A percentile compares a stretch with the other conserved stretches of the same genome.
phyloP scores from a whole-genome alignment of 2,113 vertebrate genomes.

The Barbus barbus region DNA sequence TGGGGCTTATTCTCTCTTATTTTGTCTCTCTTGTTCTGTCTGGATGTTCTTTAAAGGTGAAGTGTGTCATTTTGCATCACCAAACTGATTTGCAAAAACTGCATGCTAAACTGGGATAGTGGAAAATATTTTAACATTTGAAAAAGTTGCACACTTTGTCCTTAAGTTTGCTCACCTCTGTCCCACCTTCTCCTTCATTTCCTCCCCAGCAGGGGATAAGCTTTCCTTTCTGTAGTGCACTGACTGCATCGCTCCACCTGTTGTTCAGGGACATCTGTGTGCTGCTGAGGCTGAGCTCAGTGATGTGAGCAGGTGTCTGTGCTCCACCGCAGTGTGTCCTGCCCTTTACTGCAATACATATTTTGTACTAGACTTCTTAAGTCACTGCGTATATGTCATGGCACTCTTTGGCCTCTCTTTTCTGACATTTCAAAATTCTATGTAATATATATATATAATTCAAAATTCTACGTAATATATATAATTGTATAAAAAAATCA shows the following conservation, averaged over 20 bases:
- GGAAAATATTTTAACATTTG: not conserved
- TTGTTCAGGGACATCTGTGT: slow-evolving; percentile 27
- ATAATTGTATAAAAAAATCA: no score
- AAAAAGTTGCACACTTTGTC: not conserved
- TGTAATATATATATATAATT: no score
- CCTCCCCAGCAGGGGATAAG: not conserved
- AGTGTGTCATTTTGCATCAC: not conserved
- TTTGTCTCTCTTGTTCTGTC: not conserved
- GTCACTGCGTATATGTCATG: no score
- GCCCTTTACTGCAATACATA: slow-evolving; percentile 9
- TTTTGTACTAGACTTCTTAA: not conserved
- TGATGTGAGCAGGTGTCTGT: slow-evolving; percentile 23
- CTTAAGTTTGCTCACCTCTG: not conserved
- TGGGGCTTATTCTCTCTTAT: slow-evolving; percentile 2
- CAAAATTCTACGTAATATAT: no score
- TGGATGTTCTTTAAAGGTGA: not conserved
- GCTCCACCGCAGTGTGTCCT: not conserved
- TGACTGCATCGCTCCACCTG: slow-evolving; percentile 22
- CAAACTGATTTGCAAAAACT: not conserved
- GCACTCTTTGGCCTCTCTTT: no score
- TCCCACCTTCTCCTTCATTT: not conserved
- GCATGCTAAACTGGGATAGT: not conserved
- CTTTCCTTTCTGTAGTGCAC: not conserved
- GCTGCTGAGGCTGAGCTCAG: slow-evolving; percentile 7
- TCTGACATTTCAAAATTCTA: no score